A percentile compares a stretch with the other conserved stretches of the same genome.
Evolutionary conservation across 2,888 invertebrate genomes (phyloP).

Genomic region (Dasypolia templi): DNA sequence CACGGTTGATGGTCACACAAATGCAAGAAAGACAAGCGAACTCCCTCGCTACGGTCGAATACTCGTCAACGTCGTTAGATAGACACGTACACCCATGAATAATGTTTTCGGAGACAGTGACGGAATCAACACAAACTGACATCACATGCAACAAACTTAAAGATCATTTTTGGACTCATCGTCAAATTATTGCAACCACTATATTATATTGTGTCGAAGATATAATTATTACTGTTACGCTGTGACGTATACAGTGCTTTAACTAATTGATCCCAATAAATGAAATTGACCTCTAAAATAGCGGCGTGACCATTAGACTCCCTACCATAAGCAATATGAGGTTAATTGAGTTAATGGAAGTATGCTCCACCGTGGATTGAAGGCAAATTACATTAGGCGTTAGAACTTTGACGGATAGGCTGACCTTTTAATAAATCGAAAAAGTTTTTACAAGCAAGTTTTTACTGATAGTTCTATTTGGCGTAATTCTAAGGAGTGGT

Average conservation of each 20-base stretch:
- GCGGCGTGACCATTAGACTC: conserved; percentile 79
- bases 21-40: conserved; percentile 71
- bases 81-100: conserved; percentile 66
- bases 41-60: conserved; percentile 69
- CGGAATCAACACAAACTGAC: conserved; percentile 39
- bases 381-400: conserved; percentile 68
- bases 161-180: conserved; percentile 10
- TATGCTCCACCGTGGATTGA: conserved; percentile 68
- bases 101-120: conserved; percentile 62
- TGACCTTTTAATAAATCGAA: conserved; percentile 46
- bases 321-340: conserved; percentile 82
- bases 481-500: conserved; percentile 6
- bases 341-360: conserved; percentile 86
- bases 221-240: conserved; percentile 38
- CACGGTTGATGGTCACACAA: conserved; percentile 74
- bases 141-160: conserved; percentile 8
- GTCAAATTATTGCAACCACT: conserved; percentile 8
- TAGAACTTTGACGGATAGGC: conserved; percentile 52
- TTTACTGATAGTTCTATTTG: conserved; percentile 15
- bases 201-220: conserved; percentile 18
- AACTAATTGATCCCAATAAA: conserved; percentile 86
- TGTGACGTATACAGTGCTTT: conserved; percentile 60
- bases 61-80: conserved; percentile 70
- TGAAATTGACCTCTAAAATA: conserved; percentile 81
- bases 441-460: conserved; percentile 30